Evolutionary conservation across 2,797 vertebrate species (phyloP).

Genomic region (Neomorphus geoffroyi): DNA sequence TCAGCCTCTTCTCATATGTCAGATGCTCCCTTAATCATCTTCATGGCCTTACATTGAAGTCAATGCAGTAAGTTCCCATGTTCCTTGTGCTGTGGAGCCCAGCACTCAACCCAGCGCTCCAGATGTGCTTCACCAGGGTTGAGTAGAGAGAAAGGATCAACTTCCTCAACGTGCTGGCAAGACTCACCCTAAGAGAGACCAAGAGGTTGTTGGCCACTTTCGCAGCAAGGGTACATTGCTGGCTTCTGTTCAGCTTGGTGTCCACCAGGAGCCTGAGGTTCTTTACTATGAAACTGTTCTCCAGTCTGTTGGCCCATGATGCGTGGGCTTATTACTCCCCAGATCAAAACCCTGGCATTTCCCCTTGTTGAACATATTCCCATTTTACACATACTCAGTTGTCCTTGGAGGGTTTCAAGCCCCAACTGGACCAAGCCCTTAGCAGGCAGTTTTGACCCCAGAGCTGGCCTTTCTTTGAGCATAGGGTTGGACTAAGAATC

Average conservation of each 20-base stretch:
- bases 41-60: neutral
- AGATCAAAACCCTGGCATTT: neutral
- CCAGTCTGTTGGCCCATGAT: accelerated
- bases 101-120: too few species aligned
- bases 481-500: neutral
- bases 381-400: neutral
- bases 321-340: neutral
- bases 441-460: neutral
- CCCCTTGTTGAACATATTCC: neutral
- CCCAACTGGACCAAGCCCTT: neutral
- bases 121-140: neutral
- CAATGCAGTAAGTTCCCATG: too few species aligned
- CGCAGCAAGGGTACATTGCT: too few species aligned
- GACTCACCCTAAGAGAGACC: too few species aligned
- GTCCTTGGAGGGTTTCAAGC: neutral
- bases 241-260: neutral
- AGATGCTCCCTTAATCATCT: neutral
- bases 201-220: too few species aligned
- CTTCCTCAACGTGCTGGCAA: neutral
- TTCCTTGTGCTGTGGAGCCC: too few species aligned
- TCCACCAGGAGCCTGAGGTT: neutral
- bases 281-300: neutral
- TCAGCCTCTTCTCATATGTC: too few species aligned
- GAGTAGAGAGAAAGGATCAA: neutral
- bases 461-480: neutral